A percentile compares a stretch with the other conserved stretches of the same genome.
These are phyloP conservation scores for Alethe castanea DNA, from an alignment of 2,113 vertebrate species.

Conservation along the genomic window DNA sequence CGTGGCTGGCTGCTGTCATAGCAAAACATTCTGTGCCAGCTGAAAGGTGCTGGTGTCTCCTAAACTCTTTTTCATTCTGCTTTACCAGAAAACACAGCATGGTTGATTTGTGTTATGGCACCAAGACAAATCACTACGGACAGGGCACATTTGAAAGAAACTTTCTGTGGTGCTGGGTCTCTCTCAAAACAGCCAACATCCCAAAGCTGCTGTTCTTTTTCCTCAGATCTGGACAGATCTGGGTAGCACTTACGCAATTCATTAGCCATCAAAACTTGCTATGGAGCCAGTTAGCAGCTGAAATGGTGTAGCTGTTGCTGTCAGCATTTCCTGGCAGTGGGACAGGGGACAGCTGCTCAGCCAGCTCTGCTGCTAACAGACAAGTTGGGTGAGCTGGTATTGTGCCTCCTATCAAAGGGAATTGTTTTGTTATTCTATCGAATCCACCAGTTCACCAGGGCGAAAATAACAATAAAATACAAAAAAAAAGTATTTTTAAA, in stretches of 20 bases:
- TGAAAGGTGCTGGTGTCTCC: neutral
- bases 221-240: neutral
- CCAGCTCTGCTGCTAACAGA: slow-evolving; percentile 18
- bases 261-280: neutral
- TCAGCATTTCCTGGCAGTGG: slow-evolving; percentile 37
- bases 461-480: neutral
- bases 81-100: neutral
- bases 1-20: slow-evolving; percentile 19
- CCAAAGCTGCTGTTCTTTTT: neutral
- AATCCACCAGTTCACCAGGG: neutral
- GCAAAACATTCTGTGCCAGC: slow-evolving; percentile 15
- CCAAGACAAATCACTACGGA: rapidly evolving
- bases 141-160: neutral
- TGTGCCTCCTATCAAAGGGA: slow-evolving; percentile 27
- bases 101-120: rapidly evolving
- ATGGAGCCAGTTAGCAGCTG: slow-evolving; percentile 2
- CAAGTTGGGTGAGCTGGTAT: neutral
- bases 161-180: neutral
- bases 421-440: neutral
- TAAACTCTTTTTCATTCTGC: neutral
- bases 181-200: neutral
- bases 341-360: slow-evolving; percentile 56
- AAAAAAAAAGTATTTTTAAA: neutral
- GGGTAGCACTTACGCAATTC: slow-evolving; percentile 20
- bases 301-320: slow-evolving; percentile 36